Evolutionary conservation across 2,113 vertebrate genomes (phyloP).

Genomic region (Misgurnus mizolepis): DNA sequence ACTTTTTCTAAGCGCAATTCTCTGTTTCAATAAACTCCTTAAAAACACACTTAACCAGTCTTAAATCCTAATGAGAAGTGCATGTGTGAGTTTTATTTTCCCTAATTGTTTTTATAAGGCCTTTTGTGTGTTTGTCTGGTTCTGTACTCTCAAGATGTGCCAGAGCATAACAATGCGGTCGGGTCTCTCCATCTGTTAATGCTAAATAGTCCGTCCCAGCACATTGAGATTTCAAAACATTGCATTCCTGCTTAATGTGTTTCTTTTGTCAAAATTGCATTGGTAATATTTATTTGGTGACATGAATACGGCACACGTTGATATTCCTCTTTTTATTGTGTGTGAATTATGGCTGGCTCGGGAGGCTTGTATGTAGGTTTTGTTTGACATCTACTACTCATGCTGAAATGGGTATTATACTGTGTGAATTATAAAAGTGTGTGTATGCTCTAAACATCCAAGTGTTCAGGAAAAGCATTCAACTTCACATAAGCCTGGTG

Average conservation of each 20-base stretch:
- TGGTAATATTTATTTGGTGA: not conserved
- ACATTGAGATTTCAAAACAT: constrained; percentile 8
- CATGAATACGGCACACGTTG: too few species aligned
- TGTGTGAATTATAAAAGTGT: not conserved
- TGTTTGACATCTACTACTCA: not conserved
- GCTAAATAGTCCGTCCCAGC: constrained; percentile 23
- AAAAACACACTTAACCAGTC: not conserved
- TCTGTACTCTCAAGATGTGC: constrained; percentile 16
- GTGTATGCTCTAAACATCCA: not conserved
- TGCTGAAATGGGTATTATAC: not conserved
- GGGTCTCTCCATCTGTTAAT: constrained; percentile 46
- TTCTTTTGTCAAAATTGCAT: not conserved
- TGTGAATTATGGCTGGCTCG: not conserved
- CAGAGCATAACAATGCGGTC: constrained; percentile 23
- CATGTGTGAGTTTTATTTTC: not conserved
- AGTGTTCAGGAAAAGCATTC: constrained; percentile 21
- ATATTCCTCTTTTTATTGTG: too few species aligned
- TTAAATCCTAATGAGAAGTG: constrained; percentile 18
- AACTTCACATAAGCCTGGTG: not conserved
- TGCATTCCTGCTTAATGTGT: constrained; percentile 2
- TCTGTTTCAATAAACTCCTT: not conserved
- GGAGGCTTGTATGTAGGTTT: not conserved
- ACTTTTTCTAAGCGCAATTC: not conserved
- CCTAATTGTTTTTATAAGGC: constrained; percentile 21
- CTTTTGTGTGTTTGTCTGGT: constrained; percentile 37